Evolutionary conservation across 2,113 vertebrate genomes (phyloP).

Genomic region (Gadus chalcogrammus): DNA sequence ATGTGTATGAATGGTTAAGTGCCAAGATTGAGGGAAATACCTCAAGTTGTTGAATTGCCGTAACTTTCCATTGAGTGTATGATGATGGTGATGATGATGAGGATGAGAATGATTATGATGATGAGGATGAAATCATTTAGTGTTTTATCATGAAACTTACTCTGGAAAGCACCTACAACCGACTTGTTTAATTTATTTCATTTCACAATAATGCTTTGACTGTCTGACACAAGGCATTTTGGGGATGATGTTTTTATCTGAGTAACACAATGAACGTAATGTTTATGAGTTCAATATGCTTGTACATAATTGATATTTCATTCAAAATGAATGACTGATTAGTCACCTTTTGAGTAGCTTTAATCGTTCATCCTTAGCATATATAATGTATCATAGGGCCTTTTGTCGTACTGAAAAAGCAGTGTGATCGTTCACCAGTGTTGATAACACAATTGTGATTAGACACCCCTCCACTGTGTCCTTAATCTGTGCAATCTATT

Average conservation of each 20-base stretch:
- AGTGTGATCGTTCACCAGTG: constrained; percentile 36
- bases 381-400: constrained; percentile 40
- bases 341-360: constrained; percentile 59
- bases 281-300: constrained; percentile 50
- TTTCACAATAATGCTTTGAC: constrained; percentile 54
- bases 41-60: constrained; percentile 43
- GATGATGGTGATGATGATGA: constrained; percentile 3
- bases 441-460: constrained; percentile 37
- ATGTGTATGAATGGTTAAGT: constrained; percentile 53
- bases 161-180: constrained; percentile 40
- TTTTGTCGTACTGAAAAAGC: constrained; percentile 54
- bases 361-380: constrained; percentile 54
- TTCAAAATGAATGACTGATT: constrained; percentile 41
- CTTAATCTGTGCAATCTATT: constrained; percentile 44
- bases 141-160: constrained; percentile 29
- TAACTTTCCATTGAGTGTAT: constrained; percentile 39
- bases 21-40: constrained; percentile 55
- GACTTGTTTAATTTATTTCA: constrained; percentile 62
- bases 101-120: constrained; percentile 8
- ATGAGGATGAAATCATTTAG: constrained; percentile 12
- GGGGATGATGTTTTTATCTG: constrained; percentile 38
- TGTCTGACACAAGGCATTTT: constrained; percentile 41
- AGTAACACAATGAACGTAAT: constrained; percentile 44
- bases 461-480: constrained; percentile 40
- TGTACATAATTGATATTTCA: constrained; percentile 63